These are phyloP conservation scores for Clarias laeviceps DNA, from an alignment of 2,797 vertebrate genomes.

Conservation along the genomic window DNA sequence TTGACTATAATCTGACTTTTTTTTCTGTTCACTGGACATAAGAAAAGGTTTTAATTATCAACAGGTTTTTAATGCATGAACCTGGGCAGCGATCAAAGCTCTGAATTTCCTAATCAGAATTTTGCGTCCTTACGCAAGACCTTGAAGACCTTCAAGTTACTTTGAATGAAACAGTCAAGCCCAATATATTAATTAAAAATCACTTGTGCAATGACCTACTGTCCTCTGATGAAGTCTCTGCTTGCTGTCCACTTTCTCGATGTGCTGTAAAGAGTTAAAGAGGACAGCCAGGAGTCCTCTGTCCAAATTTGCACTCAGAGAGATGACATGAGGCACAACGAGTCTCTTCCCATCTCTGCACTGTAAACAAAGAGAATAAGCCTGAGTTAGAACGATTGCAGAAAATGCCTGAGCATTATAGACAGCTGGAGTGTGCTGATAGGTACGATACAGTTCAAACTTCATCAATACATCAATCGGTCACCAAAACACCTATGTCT, in stretches of 20 bases:
- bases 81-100: background rate
- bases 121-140: background rate
- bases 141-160: background rate
- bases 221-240: constrained; percentile 81
- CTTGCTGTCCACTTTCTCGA: constrained; percentile 73
- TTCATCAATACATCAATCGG: no score
- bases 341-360: constrained; percentile 82
- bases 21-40: background rate
- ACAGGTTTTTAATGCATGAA: background rate
- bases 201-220: constrained; percentile 64
- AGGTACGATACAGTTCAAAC: background rate
- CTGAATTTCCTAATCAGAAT: background rate
- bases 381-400: background rate
- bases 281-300: constrained; percentile 83
- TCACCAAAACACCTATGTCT: no score
- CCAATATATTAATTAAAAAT: background rate
- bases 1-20: background rate
- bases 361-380: constrained; percentile 64
- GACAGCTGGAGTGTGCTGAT: background rate
- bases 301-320: constrained; percentile 84
- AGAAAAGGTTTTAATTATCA: background rate
- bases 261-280: constrained; percentile 85
- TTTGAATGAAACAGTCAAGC: background rate
- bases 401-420: background rate
- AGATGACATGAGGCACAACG: constrained; percentile 83